phyloP scores from a whole-genome alignment of 1,140 invertebrate species.

The Goniozus legneri region DNA sequence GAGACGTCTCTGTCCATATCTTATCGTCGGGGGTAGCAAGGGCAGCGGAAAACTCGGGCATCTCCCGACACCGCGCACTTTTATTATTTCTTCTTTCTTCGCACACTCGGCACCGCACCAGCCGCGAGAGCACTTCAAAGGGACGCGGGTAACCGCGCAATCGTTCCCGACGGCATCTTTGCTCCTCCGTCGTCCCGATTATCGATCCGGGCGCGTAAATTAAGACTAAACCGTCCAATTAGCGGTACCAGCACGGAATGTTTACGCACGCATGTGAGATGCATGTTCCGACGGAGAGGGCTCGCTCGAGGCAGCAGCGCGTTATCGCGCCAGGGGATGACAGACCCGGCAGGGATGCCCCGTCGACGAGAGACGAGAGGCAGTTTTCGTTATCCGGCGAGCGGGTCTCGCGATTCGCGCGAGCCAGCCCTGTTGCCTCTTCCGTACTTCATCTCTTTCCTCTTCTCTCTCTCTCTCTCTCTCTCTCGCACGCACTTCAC shows the following conservation, averaged over 20 bases:
- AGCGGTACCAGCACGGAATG: slow-evolving; percentile 21
- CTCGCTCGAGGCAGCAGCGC: neutral
- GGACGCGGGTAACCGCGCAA: neutral
- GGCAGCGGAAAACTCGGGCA: too few species aligned
- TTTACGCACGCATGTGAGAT: slow-evolving; percentile 18
- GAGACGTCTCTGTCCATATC: too few species aligned
- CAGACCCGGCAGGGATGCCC: too few species aligned
- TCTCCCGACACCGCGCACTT: too few species aligned
- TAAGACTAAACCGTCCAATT: slow-evolving; percentile 24
- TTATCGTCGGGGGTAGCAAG: too few species aligned
- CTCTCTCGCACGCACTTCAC: slow-evolving; percentile 55
- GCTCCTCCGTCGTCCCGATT: slow-evolving; percentile 20
- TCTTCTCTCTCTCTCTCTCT: neutral
- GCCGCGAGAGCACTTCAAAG: neutral
- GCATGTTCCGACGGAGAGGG: slow-evolving; percentile 14
- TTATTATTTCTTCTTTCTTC: neutral
- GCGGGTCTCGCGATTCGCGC: neutral
- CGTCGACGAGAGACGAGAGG: too few species aligned
- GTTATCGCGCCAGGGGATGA: too few species aligned
- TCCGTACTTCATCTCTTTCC: slow-evolving; percentile 7
- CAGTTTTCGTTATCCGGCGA: slow-evolving; percentile 12
- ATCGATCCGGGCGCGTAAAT: slow-evolving; percentile 34
- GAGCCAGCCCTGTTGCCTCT: slow-evolving; percentile 3
- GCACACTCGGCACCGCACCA: neutral
- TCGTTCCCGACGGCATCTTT: slow-evolving; percentile 1